Evolutionary conservation across 2,797 vertebrate species (phyloP), one percentile per base, ranked within the genome.

Genomic region (Brotula barbata): DNA sequence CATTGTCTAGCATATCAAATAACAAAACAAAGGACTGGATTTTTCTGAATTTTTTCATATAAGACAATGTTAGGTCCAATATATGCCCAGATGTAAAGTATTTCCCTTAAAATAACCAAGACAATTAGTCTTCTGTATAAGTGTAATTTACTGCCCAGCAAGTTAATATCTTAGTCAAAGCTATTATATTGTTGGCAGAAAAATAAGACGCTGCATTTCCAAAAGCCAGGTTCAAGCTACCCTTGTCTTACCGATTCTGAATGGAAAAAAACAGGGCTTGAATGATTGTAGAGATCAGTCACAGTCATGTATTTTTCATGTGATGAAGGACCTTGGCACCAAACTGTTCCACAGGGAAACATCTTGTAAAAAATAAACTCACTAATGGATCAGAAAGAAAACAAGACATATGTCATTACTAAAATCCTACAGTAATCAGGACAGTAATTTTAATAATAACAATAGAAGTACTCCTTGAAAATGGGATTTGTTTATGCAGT

Each of bases 361-460:
- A 28, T 66, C 45, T 59, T 68, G 7, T 44, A 76, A 34, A 75
- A 58, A 45, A 75, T 56, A 62, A 77, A 71, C 13, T 56, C 40
- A 81, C 62, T 21, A 46, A 85, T 63, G 61, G 65, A 70, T 78
- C 75, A 73, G 78, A 85, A 83, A 77, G 66, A 73, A 82, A 80
- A 89, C 78, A 75, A n/a, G 73, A 87, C 79, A 74, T 80, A 84
- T 80, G 79, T 50, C 87, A 89, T 83, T 70, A 90, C 77, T 77
- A 81, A 84, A 84, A 71, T 86, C 83, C 71, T 88, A 81, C 76
- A 84, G 59, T 81, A 83, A 81, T 79, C 78, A 85, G 63, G 85
- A 60, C 41, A 64, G 43, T 58, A 47, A 75, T 58, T 61, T 66
- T 58, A 76, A 78, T 73, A 71, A 76, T 64, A 44, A 82, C 61